Evolutionary conservation across 2,888 invertebrate species (phyloP), one percentile per base, ranked within the genome.

Genomic region (Hartigia nigra): DNA sequence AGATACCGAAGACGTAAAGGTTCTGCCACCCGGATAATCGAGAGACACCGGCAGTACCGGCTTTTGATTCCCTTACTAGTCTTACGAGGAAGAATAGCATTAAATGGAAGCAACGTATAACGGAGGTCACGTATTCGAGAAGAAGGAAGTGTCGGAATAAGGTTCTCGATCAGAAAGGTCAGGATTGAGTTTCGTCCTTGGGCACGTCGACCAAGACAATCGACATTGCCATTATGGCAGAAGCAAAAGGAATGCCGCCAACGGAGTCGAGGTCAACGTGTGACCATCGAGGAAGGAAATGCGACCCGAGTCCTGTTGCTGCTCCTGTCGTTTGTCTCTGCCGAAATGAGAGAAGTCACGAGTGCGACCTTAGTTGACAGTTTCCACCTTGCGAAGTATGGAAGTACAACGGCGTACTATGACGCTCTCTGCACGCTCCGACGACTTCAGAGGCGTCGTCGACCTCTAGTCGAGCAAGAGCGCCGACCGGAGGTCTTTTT

Each of bases 371-470:
- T 81, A 82, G 72, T 74, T 78, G 77, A 77, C 76, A 83, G 78
- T 79, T 80, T 82, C 76, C 83, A 82, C 80, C 78, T 83, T 83
- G 79, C 76, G 69, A 39, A 55, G 69, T 74, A 76, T 78, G 55
- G 70, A 35, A 23, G 74, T 74, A 76, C 78, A 31, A 31, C 75
- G 75, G 32, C n/a, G 31, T 4, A 5, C 12, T n/a, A 74, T 4
- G 35, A 32, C 74, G 32, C 74, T 31, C 74, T 34, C 74, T 84
- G 78, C 80, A 86, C 84, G 86, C 84, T 86, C 81, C 84, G 86
- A 82, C 85, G 85, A 83, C 83, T 84, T 85, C 82, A 83, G 84
- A 84, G 86, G 85, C 86, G 84, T 80, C 83, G 55, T 55, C 55
- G 55, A 55, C 75, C 31, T 69, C 70, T 70, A 78, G 77, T 80